Base-by-base conservation (phyloP, 2,113 vertebrate species). In the Hemiprocne comata region DNA sequence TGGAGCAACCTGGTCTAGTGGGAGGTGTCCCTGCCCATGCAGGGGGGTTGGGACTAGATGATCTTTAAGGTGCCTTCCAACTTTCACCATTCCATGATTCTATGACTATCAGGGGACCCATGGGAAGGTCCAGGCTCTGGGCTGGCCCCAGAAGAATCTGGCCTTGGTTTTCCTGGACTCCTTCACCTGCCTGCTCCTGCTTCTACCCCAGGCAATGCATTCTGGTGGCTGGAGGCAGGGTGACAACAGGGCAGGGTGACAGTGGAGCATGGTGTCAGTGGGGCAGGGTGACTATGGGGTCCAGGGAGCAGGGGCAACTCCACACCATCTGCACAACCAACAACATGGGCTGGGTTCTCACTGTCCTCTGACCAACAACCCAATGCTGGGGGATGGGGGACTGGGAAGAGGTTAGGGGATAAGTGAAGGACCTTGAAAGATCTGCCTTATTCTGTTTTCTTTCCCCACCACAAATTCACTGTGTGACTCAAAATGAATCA, bases 321-420 rank as follows among this genome's bases (percentile, higher is more conserved):
- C 53, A 1, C 16, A 31, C 2, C 12, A 36, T 2, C 57, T 34
- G 25, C 2, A 17, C 71, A 36, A 20, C 10, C 0, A 0, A 14
- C 44, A 38, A 5, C 61, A 28, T 0, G 1, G 33, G 18, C 1
- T 23, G 29, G 31, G 28, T 14, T 90, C 51, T 73, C 62, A 4
- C 40, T 23, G 5, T 9, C 62, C 82, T 31, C 60, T 58, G 62
- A 42, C 21, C 67, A 54, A 10, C 40, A 65, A 5, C 17, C 36
- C 23, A 8, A 4, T 6, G 7, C 40, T 2, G 1, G 34, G 34
- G n/a, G 36, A 7, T 0, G 1, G 34, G 54, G 2, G 0, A 6
- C 44, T 73, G 53, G 51, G 66, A 78, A 70, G 66, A 70, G 87
- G 14, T 44, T 28, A 42, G 33, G 21, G 36, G 18, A 72, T 10